Base-by-base conservation (phyloP, 1,140 invertebrate species). In the Aricia agestis region DNA sequence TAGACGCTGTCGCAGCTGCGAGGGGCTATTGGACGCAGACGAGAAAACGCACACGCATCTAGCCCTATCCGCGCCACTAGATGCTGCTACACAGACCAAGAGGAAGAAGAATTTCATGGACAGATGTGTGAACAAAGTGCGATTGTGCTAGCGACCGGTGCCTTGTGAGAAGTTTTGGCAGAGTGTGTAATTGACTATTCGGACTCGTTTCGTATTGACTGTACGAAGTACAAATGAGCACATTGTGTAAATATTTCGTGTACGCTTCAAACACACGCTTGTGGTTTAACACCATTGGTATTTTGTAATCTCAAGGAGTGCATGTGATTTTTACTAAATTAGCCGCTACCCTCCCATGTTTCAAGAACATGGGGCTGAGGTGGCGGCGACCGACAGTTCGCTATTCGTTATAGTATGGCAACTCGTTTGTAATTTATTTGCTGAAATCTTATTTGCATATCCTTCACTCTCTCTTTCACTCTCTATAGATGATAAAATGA, bases 81-180 rank as follows among this genome's bases (percentile, higher is more conserved):
- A 90, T 68, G 85, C 85, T 70, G 78, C 89, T 66, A 88, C 86
- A 68, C 91, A 91, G 76, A 89, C 83, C 6, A 95, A 95, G 83
- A 91, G 94, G 72, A 95, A 95, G 80, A 93, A 93, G 79, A 95
- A 95, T 86, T 95, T 96, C 82, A 95, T 96, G 94, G 95, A 96
- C 89, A 93, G 94, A 85, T 96, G 95, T 86, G 94, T 95, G 42
- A 95, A 95, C 84, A 96, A 95, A 92, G 94, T 96, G 86, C 93
- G 94, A 92, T 94, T 94, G 80, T 93, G 95, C 81, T 94, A 84
- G 93, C 76, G 72, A 58, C 72, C 71, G 58, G 57, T 17, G 32
- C 59, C 58, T 61, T 18, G 82, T 78, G 45, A 15, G 11, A 45
- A 11, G 85, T 78, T 36, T 36, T 81, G 70, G 78, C 81, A 85